These are phyloP conservation scores for Hydrotaea diabolus DNA, from an alignment of 2,888 invertebrate species.

Conservation along the genomic window DNA sequence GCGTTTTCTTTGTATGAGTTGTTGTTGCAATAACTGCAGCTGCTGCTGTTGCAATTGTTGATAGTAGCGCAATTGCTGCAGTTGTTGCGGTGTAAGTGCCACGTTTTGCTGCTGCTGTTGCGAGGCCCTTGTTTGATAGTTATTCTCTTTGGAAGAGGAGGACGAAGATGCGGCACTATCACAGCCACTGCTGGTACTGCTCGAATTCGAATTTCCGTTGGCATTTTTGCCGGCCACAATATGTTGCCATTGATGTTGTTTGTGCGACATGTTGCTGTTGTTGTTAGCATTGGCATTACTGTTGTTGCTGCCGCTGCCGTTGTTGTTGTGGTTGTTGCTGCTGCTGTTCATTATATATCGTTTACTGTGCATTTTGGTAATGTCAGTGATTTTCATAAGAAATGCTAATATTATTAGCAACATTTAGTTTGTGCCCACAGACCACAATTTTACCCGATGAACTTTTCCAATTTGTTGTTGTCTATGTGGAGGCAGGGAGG, in stretches of 20 bases:
- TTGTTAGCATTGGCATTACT: no score
- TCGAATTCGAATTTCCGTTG: slow-evolving; percentile 70
- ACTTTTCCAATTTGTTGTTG: background rate
- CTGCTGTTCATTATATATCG: slow-evolving; percentile 70
- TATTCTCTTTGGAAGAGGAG: slow-evolving; percentile 75
- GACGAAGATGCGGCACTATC: slow-evolving; percentile 75
- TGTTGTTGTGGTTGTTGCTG: slow-evolving; percentile 64
- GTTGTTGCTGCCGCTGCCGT: slow-evolving; percentile 53
- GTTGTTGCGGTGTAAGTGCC: slow-evolving; percentile 83
- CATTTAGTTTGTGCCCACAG: slow-evolving; percentile 77
- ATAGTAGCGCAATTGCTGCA: slow-evolving; percentile 82
- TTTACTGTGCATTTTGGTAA: slow-evolving; percentile 78
- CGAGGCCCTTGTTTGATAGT: slow-evolving; percentile 63
- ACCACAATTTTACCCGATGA: slow-evolving; percentile 3
- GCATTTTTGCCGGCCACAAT: slow-evolving; percentile 52
- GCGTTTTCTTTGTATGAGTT: slow-evolving; percentile 80
- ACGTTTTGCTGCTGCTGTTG: slow-evolving; percentile 68
- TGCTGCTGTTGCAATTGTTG: slow-evolving; percentile 80
- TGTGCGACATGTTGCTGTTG: slow-evolving; percentile 61
- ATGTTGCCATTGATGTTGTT: slow-evolving; percentile 47
- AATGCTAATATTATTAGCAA: slow-evolving; percentile 80
- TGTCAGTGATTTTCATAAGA: slow-evolving; percentile 80
- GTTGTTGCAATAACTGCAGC: slow-evolving; percentile 79
- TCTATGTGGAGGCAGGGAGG: background rate
- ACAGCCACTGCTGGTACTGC: slow-evolving; percentile 78